Evolutionary conservation across 2,888 invertebrate genomes (phyloP).

Genomic region (Cataglyphis livida): DNA sequence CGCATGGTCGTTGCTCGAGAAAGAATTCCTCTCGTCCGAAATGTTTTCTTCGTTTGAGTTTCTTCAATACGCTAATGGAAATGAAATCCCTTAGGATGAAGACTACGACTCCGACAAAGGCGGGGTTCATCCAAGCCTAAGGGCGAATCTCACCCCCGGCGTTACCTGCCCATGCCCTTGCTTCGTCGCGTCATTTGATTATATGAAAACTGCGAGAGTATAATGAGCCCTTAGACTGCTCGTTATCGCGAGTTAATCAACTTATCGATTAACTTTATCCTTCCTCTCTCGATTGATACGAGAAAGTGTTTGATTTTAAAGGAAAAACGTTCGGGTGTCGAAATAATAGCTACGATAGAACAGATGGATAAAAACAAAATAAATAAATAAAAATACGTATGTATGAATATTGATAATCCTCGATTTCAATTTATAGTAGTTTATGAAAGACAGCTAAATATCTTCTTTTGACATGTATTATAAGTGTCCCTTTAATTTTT

Average conservation of each 20-base stretch:
- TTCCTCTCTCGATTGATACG: constrained; percentile 21
- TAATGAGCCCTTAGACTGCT: constrained; percentile 50
- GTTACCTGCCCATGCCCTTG: constrained; percentile 67
- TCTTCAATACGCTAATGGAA: constrained; percentile 79
- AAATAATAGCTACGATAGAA: neutral
- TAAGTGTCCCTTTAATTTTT: neutral
- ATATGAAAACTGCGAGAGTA: constrained; percentile 65
- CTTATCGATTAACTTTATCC: constrained; percentile 71
- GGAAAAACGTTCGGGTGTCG: neutral
- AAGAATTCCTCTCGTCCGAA: constrained; percentile 53
- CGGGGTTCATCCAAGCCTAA: constrained; percentile 70
- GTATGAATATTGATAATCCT: neutral
- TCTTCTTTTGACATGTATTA: neutral
- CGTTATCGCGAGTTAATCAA: constrained; percentile 66
- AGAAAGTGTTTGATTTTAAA: neutral
- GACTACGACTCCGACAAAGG: constrained; percentile 71
- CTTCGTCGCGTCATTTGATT: constrained; percentile 77
- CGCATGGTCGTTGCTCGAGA: constrained; percentile 15
- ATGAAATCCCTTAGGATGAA: constrained; percentile 80
- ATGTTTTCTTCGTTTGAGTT: constrained; percentile 68
- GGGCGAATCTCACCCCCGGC: constrained; percentile 74
- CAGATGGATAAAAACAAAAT: too few relatives aligned
- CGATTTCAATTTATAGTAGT: neutral
- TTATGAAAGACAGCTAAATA: neutral
- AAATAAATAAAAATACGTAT: neutral